Evolutionary conservation across 2,113 vertebrate genomes (phyloP), one percentile per base, ranked within the genome.

Genomic region (Gadus macrocephalus): DNA sequence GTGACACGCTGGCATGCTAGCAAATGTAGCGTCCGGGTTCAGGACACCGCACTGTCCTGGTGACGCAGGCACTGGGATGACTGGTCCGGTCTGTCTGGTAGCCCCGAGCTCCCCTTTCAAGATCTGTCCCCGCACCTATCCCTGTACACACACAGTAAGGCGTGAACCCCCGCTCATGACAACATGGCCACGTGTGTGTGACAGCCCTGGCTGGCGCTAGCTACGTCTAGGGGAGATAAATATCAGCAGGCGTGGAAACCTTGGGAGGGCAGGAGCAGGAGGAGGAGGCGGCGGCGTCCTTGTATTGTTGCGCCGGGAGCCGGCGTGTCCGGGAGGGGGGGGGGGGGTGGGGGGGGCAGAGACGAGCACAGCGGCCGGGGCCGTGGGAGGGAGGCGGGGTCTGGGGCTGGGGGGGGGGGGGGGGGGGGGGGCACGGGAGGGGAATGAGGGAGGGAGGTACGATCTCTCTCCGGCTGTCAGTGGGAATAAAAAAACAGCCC

Each of bases 401-500:
- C 55, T 17, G 55, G 15, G 38, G 38, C 38, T 4, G 38, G 25
- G 25, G 25, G 20, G 20, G 1, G n/a, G 38, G 25, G 25, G 25
- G 38, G 25, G 25, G 25, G 28, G 3, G 28, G 28, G 31, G 31
- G 31, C 4, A 35, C 6, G 31, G 31, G 31, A 35, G 31, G 31
- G 31, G 25, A 25, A 25, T 25, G 25, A 17, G 53, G 3, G 53
- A 56, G 53, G 56, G 56, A n/a, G n/a, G 73, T 73, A 69, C 78
- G 77, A 78, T 73, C 85, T 78, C 74, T 81, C 74, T 80, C 83
- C 84, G 82, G 77, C 75, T 86, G 85, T 87, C 83, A 81, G 77
- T 72, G 74, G 83, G 79, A 88, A 88, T 89, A 83, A 80, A 88
- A 88, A 89, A 83, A 87, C 61, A 83, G 86, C 81, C 75, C 74